Evolutionary conservation across 2,113 vertebrate species (phyloP).

Genomic region (Parotia lawesii): DNA sequence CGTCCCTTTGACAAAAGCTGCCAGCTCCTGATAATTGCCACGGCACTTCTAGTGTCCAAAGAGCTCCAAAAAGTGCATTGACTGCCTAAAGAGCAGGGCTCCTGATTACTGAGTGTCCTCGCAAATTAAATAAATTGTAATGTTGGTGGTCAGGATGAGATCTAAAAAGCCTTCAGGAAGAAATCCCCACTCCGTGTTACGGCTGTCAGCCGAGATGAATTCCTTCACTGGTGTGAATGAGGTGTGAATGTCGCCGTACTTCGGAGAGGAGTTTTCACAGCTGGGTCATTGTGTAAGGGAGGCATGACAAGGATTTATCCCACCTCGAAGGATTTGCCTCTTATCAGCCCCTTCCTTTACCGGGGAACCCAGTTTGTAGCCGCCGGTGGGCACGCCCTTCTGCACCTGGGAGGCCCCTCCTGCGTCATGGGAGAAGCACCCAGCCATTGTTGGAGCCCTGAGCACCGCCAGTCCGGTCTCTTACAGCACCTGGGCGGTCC

Average conservation of each 20-base stretch:
- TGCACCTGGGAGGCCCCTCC: no score
- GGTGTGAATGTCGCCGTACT: no score
- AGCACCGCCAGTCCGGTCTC: background rate
- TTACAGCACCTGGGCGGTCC: background rate
- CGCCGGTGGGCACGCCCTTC: background rate
- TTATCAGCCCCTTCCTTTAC: no score
- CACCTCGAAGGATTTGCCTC: background rate
- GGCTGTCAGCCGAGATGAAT: background rate
- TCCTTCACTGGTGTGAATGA: no score
- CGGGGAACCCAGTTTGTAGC: background rate
- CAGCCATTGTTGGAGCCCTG: background rate
- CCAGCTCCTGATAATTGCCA: background rate
- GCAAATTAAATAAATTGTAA: background rate
- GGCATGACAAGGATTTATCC: background rate
- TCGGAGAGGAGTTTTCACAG: fast-evolving
- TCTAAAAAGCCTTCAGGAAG: background rate
- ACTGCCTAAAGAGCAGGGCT: background rate
- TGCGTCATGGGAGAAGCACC: background rate
- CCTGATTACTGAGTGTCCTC: background rate
- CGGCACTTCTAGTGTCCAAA: background rate
- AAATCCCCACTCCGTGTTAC: background rate
- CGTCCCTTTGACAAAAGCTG: background rate
- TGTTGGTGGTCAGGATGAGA: background rate
- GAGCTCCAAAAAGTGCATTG: background rate
- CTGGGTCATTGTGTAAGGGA: background rate